These are phyloP conservation scores for Galeopterus variegatus DNA, from an alignment of 2,113 vertebrate species.

Conservation along the genomic window DNA sequence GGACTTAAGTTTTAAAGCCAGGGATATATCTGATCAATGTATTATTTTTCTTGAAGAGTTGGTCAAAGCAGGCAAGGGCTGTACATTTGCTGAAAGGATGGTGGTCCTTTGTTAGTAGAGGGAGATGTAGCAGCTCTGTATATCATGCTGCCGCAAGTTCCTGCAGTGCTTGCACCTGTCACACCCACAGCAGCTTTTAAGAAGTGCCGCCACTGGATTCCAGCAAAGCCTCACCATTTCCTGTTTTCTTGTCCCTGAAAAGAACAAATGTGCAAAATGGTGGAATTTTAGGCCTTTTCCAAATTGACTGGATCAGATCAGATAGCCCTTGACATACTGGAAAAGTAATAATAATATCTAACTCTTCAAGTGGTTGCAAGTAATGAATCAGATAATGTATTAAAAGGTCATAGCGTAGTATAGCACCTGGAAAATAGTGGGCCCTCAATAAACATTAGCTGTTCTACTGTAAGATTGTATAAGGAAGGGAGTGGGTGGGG, in stretches of 20 bases:
- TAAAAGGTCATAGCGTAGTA: neutral
- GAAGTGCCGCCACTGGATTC: neutral
- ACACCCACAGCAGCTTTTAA: neutral
- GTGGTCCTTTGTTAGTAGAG: neutral
- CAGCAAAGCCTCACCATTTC: neutral
- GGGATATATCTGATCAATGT: neutral
- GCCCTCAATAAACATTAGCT: neutral
- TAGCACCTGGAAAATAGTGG: neutral
- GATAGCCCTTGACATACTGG: neutral
- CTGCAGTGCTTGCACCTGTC: neutral
- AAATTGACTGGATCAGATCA: neutral
- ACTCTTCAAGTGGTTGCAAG: neutral
- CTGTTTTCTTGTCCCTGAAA: neutral
- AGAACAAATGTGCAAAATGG: neutral
- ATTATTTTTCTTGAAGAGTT: neutral
- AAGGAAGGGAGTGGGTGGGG: neutral
- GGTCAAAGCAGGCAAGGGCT: neutral
- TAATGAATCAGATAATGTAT: neutral
- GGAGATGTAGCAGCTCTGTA: neutral
- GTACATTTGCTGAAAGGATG: neutral
- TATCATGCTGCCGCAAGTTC: neutral
- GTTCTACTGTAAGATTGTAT: rapidly evolving
- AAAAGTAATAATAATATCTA: neutral
- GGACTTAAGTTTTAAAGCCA: constrained; percentile 14
- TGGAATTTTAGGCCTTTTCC: neutral